Evolutionary conservation across 2,888 invertebrate genomes (phyloP).

Genomic region (Synergus itoensis): DNA sequence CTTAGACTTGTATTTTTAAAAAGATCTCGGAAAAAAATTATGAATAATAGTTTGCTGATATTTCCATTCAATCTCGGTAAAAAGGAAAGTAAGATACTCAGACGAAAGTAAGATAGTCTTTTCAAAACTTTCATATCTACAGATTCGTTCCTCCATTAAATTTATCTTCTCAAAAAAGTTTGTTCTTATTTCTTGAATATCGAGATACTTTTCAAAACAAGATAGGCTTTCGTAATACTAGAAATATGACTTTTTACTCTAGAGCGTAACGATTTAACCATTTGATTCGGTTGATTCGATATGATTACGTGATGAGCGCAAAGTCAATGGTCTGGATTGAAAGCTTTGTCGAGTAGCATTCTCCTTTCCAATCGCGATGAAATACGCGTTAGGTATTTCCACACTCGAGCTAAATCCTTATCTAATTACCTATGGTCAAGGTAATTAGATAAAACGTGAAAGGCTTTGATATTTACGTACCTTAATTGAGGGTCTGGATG

Average conservation of each 20-base stretch:
- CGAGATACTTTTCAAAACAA: too few species aligned
- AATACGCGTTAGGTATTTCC: neutral
- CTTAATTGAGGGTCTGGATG: constrained; percentile 41
- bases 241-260: neutral
- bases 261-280: neutral
- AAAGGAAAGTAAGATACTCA: neutral
- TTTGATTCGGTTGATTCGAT: neutral
- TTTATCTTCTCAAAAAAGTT: neutral
- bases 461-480: constrained; percentile 32
- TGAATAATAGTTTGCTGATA: neutral
- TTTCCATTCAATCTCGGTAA: neutral
- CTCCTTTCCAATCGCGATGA: neutral
- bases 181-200: neutral
- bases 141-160: neutral
- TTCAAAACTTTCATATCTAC: neutral
- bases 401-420: neutral
- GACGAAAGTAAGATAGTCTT: neutral
- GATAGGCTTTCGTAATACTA: neutral
- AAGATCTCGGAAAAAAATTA: neutral
- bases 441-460: neutral
- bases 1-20: neutral
- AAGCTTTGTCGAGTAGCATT: neutral
- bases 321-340: neutral
- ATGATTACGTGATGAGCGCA: neutral
- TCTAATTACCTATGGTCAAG: neutral